These are phyloP conservation scores for Pyrochroa serraticornis DNA, from an alignment of 2,888 invertebrate species.

Conservation along the genomic window DNA sequence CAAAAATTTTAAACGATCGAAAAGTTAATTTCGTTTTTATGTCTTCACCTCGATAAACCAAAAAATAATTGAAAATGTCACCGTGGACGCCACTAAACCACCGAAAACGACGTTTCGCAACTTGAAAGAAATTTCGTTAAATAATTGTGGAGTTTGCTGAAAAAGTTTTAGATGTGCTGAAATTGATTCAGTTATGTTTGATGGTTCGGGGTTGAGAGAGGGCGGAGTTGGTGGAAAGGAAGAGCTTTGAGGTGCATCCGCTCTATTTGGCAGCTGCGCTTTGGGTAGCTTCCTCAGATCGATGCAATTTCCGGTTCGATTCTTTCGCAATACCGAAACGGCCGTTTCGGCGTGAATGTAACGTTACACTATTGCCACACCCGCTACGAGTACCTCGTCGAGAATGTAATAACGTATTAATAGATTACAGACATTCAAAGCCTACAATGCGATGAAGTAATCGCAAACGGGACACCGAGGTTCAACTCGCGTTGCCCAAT, in stretches of 20 bases:
- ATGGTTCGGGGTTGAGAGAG: no score
- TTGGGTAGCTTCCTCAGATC: conserved; percentile 18
- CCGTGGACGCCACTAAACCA: background rate
- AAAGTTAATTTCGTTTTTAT: no score
- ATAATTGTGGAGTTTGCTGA: no score
- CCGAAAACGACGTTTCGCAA: background rate
- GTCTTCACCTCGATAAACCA: no score
- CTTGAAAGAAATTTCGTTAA: no score
- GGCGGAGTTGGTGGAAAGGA: no score
- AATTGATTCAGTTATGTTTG: no score
- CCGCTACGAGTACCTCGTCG: conserved; percentile 8
- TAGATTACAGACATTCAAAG: conserved; percentile 28
- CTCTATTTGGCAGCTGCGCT: conserved; percentile 25
- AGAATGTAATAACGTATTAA: conserved; percentile 34
- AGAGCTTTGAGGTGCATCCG: conserved; percentile 1
- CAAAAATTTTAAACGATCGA: no score
- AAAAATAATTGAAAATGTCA: no score
- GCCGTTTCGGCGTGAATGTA: background rate
- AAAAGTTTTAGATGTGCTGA: no score
- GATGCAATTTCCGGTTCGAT: conserved; percentile 29
- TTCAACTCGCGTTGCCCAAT: conserved; percentile 26
- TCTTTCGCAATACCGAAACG: conserved; percentile 14
- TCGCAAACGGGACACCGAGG: conserved; percentile 28
- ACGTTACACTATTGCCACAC: conserved; percentile 20
- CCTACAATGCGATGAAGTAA: conserved; percentile 32